These are phyloP conservation scores for Eclectus roratus DNA, from an alignment of 2,113 vertebrate genomes.

Conservation along the genomic window DNA sequence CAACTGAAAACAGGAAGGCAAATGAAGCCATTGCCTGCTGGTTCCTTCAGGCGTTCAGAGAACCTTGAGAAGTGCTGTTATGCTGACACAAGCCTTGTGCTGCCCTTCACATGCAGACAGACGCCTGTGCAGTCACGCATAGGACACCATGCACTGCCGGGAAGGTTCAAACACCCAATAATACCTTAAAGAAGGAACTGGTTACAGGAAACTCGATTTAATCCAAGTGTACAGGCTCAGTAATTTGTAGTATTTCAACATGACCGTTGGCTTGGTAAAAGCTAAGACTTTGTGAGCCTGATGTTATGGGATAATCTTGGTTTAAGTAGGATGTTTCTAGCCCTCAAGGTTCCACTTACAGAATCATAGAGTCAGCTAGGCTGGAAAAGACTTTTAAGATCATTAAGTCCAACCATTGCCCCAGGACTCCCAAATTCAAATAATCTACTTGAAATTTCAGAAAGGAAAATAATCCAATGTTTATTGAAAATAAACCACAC, in stretches of 20 bases:
- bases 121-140: not conserved
- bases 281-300: accelerated
- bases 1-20: not conserved
- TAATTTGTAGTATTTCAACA: not conserved
- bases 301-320: accelerated
- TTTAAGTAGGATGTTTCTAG: not conserved
- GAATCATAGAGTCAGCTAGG: not conserved
- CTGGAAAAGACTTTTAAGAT: not conserved
- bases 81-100: not conserved
- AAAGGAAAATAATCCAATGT: not conserved
- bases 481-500: not conserved
- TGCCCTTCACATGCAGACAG: not conserved
- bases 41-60: not conserved
- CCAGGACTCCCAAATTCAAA: not conserved
- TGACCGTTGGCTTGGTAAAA: not conserved
- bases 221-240: not conserved
- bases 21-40: not conserved
- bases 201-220: not conserved
- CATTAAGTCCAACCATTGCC: not conserved
- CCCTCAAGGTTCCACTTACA: not conserved
- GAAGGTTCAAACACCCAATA: not conserved
- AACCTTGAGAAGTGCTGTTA: not conserved
- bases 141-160: not conserved
- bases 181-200: not conserved
- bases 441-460: not conserved